Evolutionary conservation across 2,113 vertebrate species (phyloP).

Genomic region (Cinclus cinclus): DNA sequence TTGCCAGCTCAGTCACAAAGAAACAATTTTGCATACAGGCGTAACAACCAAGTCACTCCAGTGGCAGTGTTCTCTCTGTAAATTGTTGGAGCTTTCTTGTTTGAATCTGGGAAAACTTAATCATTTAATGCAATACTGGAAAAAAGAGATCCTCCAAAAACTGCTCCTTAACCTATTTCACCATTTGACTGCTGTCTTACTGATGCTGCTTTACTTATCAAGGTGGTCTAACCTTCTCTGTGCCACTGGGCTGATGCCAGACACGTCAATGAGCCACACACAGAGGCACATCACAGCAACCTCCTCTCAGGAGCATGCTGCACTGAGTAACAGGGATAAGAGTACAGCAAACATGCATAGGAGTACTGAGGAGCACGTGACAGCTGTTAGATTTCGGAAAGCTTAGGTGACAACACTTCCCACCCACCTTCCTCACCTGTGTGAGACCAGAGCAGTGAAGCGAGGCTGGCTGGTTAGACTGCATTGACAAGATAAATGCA

Average conservation of each 20-base stretch:
- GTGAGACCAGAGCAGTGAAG: background rate
- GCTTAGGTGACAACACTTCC: background rate
- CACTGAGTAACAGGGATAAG: background rate
- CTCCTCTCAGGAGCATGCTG: background rate
- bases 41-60: background rate
- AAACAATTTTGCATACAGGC: background rate
- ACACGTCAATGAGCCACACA: background rate
- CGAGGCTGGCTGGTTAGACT: background rate
- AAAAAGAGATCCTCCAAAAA: background rate
- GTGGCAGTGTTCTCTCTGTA: background rate
- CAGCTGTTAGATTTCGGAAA: background rate
- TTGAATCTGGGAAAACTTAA: background rate
- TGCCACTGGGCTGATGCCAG: background rate
- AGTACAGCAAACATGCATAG: background rate
- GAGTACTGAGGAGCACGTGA: background rate
- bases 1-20: background rate
- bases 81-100: background rate
- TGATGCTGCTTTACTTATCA: background rate
- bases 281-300: background rate
- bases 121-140: background rate
- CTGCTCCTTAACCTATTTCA: background rate
- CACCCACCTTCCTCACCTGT: background rate
- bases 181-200: background rate
- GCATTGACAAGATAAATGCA: conserved; percentile 8
- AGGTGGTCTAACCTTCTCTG: background rate